These are phyloP conservation scores for Morpho helenor DNA, from an alignment of 2,888 invertebrate genomes.

Conservation along the genomic window DNA sequence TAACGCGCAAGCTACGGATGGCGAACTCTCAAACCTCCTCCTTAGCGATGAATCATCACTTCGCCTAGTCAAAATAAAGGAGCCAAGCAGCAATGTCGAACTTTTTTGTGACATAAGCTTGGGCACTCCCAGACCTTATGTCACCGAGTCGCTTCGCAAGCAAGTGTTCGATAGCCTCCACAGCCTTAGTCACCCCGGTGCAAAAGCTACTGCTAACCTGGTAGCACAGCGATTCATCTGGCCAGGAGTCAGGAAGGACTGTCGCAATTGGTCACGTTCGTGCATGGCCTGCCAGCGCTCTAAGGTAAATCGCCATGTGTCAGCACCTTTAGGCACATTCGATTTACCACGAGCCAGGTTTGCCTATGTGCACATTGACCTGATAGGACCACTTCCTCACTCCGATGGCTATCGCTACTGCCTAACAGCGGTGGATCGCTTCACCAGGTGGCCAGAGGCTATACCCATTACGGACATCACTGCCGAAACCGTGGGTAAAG, in stretches of 20 bases:
- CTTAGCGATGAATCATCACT: not conserved
- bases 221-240: conserved; percentile 44
- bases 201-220: conserved; percentile 20
- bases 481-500: too few relatives aligned
- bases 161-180: not conserved
- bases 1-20: too few relatives aligned
- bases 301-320: conserved; percentile 38
- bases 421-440: too few relatives aligned
- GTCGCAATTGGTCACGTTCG: conserved; percentile 35
- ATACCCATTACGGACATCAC: too few relatives aligned
- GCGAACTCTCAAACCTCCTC: not conserved
- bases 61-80: not conserved
- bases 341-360: not conserved
- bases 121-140: not conserved
- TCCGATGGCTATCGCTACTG: too few relatives aligned
- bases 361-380: too few relatives aligned
- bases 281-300: conserved; percentile 41
- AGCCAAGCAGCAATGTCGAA: not conserved
- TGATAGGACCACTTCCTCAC: too few relatives aligned
- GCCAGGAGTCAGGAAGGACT: conserved; percentile 43
- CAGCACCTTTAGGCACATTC: not conserved
- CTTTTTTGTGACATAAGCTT: not conserved
- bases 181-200: too few relatives aligned
- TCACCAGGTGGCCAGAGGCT: too few relatives aligned
- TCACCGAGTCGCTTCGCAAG: not conserved